Evolutionary conservation across 2,113 vertebrate genomes (phyloP).

Genomic region (Dasypus novemcinctus): DNA sequence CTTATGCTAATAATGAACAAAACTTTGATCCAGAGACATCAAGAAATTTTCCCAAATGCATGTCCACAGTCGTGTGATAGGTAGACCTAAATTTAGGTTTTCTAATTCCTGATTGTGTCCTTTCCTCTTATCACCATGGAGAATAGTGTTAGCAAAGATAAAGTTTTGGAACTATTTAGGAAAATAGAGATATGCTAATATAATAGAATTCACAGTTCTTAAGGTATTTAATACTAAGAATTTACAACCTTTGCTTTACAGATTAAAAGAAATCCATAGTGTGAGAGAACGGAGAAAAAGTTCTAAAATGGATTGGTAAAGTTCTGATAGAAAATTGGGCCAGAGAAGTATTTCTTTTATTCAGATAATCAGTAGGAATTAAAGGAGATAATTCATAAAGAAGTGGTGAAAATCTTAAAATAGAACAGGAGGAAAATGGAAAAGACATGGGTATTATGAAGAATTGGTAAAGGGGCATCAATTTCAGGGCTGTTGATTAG

Average conservation of each 20-base stretch:
- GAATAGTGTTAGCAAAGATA: background rate
- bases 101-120: background rate
- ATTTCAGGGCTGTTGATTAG: background rate
- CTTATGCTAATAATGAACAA: background rate
- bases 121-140: background rate
- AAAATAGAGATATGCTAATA: background rate
- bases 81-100: background rate
- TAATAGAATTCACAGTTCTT: background rate
- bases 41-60: background rate
- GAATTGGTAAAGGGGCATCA: background rate
- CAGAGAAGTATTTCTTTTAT: background rate
- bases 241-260: background rate
- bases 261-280: background rate
- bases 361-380: background rate
- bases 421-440: background rate
- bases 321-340: background rate
- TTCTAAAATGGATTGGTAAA: background rate
- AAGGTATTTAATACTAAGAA: background rate
- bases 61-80: background rate
- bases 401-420: background rate
- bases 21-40: background rate
- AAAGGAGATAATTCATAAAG: background rate
- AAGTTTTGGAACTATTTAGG: background rate
- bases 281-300: background rate
- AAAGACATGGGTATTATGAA: background rate